Evolutionary conservation across 1,140 invertebrate species (phyloP), one percentile per base, ranked within the genome.

Genomic region (Zeugodacus cucurbitae): DNA sequence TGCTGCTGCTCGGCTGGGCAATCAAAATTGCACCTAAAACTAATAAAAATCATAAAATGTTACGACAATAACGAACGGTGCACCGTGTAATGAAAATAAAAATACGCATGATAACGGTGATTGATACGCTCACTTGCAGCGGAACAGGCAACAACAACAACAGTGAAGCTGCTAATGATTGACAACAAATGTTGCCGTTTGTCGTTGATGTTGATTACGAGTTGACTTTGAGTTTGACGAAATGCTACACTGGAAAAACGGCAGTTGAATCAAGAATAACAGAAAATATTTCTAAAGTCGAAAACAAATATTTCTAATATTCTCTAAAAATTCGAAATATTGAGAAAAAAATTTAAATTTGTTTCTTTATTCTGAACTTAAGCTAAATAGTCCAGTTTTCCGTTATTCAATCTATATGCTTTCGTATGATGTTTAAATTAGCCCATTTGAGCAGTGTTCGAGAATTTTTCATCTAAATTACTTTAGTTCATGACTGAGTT

Each of bases 11-110:
- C 44, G 74, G 20, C 41, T 10, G 26, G 74, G 41, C 74, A 82
- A 82, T 82, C 74, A 48, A 82, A 82, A 82, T 82, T 82, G 74
- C 74, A 82, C 74, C 74, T 54, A 82, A 82, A 54, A 48, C 37
- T 82, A 82, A 82, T 82, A 82, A 48, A 82, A 82, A 82, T 29
- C 74, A 48, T 82, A 44, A 82, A 82, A 82, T 48, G 22, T 48
- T 82, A 44, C 48, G 41, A 82, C 74, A 48, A 82, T 82, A 29
- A 11, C 48, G 48, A 54, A 48, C 41, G 74, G 41, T 82, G 41
- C 48, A 82, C n/a, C n/a, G 22, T 26, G n/a, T 41, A 82, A 82
- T 44, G 70, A 44, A 74, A 74, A 74, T 74, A 8, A n/a, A n/a
- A 74, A 74, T 44, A 37, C 70, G 70, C 20, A 44, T 74, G 70